phyloP scores from a whole-genome alignment of 1,140 invertebrate genomes.

The Micrasema minimum region DNA sequence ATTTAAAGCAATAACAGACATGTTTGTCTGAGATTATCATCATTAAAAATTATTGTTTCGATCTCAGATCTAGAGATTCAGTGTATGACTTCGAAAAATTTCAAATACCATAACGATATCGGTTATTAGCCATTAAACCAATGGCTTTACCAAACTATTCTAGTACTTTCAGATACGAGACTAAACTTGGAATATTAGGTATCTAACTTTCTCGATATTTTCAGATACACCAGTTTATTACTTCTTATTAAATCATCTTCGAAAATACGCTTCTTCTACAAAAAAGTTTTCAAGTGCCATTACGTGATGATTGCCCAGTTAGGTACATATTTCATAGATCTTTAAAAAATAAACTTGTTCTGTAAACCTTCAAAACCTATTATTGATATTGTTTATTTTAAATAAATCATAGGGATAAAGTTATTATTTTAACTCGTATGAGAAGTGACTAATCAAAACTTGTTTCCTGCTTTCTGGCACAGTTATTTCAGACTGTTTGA shows the following conservation, averaged over 20 bases:
- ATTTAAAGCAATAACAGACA: background rate
- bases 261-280: too few relatives aligned
- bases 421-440: too few relatives aligned
- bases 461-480: too few relatives aligned
- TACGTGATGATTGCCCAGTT: too few relatives aligned
- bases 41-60: slow-evolving; percentile 28
- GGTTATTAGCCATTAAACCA: slow-evolving; percentile 52
- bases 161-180: slow-evolving; percentile 13
- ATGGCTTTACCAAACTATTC: slow-evolving; percentile 46
- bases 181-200: slow-evolving; percentile 41
- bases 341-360: too few relatives aligned
- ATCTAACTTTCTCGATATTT: slow-evolving; percentile 52
- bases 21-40: slow-evolving; percentile 9
- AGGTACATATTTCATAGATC: too few relatives aligned
- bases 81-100: slow-evolving; percentile 30
- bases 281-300: too few relatives aligned
- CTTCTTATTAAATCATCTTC: slow-evolving; percentile 52
- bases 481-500: too few relatives aligned
- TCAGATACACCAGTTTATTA: slow-evolving; percentile 49
- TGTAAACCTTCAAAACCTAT: too few relatives aligned
- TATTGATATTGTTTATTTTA: too few relatives aligned
- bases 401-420: too few relatives aligned
- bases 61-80: slow-evolving; percentile 4
- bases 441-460: too few relatives aligned
- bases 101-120: slow-evolving; percentile 50